These are phyloP conservation scores for Anguilla japonica DNA, from an alignment of 2,113 vertebrate species.

Conservation along the genomic window DNA sequence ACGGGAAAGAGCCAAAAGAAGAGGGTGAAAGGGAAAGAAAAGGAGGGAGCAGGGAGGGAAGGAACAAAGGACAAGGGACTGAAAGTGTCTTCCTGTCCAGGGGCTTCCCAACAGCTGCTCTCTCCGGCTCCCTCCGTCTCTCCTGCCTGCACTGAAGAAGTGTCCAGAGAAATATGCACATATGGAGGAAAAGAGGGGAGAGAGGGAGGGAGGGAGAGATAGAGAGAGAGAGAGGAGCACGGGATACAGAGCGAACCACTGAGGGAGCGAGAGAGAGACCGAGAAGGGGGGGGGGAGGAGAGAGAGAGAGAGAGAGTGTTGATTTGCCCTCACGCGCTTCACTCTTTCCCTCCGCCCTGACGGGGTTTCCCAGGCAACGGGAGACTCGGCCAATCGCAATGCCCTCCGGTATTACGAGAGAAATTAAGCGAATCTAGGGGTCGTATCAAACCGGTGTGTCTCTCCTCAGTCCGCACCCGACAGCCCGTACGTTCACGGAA, in stretches of 20 bases:
- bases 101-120: conserved; percentile 39
- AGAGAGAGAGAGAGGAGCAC: conserved; percentile 15
- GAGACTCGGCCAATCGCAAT: conserved; percentile 53
- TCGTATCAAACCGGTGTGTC: conserved; percentile 32
- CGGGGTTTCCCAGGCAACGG: conserved; percentile 71
- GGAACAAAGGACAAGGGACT: conserved; percentile 15
- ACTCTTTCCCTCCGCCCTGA: conserved; percentile 70
- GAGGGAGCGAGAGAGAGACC: conserved; percentile 47
- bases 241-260: conserved; percentile 21
- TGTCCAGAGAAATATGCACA: conserved; percentile 49
- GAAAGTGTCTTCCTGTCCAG: conserved; percentile 26
- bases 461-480: conserved; percentile 22
- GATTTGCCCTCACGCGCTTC: conserved; percentile 69
- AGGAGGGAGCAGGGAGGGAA: background rate
- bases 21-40: background rate
- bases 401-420: conserved; percentile 39
- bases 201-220: conserved; percentile 40
- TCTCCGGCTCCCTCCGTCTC: conserved; percentile 5
- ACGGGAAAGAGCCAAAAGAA: background rate
- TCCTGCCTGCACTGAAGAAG: conserved; percentile 43
- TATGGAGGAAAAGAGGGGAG: conserved; percentile 1
- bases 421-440: conserved; percentile 36
- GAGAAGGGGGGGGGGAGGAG: conserved; percentile 1
- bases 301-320: conserved; percentile 57
- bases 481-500: background rate